A percentile compares a stretch with the other conserved stretches of the same genome.
Conservation (phyloP, 30 jellyfish, hydroid and myxozoan genomes). For the Clytia hemisphaerica region DNA sequence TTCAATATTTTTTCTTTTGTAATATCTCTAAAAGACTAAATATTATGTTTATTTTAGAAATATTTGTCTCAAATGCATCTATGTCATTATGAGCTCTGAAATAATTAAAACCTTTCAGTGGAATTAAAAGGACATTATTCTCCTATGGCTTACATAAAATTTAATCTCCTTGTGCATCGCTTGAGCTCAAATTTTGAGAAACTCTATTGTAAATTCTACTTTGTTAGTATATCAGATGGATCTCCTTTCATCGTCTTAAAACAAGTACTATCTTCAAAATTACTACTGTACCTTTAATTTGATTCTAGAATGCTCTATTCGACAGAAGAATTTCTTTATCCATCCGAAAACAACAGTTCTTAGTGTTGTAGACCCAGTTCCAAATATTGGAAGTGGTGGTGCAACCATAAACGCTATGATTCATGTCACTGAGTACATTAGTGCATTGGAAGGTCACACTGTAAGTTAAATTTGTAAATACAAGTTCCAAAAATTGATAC, state of each 20-base stretch:
- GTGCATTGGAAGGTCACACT: conserved; percentile 89
- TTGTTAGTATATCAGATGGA: not conserved
- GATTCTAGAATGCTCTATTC: conserved; percentile 48
- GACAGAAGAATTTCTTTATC: conserved; percentile 70
- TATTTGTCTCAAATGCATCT: no score
- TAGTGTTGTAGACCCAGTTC: conserved; percentile 79
- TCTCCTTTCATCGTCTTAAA: not conserved
- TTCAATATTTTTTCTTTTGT: no score
- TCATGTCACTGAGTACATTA: conserved; percentile 85
- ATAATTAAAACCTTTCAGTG: no score
- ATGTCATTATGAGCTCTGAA: no score
- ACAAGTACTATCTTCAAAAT: not conserved
- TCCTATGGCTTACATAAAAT: no score
- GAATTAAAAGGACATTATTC: no score
- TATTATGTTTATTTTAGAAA: no score
- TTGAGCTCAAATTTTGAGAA: no score
- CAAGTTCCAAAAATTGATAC: no score
- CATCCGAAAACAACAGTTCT: conserved; percentile 56
- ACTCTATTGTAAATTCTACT: not conserved
- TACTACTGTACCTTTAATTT: not conserved
- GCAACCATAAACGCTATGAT: conserved; percentile 90
- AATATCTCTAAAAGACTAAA: no score
- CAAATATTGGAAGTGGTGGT: conserved; percentile 95
- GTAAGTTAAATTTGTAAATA: no score
- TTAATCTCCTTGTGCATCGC: no score